A percentile compares a stretch with the other conserved stretches of the same genome.
phyloP scores from a whole-genome alignment of 2,888 invertebrate genomes.

The Luperina testacea region DNA sequence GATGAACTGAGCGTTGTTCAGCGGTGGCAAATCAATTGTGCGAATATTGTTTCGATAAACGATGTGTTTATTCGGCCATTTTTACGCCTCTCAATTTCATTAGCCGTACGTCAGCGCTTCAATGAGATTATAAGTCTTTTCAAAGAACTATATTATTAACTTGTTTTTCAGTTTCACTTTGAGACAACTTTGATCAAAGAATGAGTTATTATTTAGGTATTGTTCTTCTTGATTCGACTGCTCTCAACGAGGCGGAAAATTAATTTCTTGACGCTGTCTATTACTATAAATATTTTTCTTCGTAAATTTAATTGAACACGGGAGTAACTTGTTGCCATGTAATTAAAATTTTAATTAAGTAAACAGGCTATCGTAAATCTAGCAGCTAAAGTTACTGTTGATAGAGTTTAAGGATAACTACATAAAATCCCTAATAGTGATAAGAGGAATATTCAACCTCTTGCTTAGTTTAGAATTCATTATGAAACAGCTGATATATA shows the following conservation, averaged over 20 bases:
- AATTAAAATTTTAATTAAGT: not conserved
- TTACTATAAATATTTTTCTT: not conserved
- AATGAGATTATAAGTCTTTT: constrained; percentile 34
- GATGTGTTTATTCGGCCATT: constrained; percentile 61
- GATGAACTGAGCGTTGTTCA: constrained; percentile 67
- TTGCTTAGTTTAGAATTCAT: not conserved
- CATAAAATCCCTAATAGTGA: not conserved
- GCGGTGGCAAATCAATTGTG: constrained; percentile 73
- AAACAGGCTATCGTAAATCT: not conserved
- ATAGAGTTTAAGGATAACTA: constrained; percentile 3
- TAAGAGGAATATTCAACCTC: not conserved
- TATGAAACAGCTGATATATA: not conserved
- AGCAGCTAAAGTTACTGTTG: not conserved
- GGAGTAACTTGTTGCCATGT: constrained; percentile 4
- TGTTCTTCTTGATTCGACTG: not conserved
- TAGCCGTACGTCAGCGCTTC: constrained; percentile 28
- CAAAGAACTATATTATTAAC: constrained; percentile 14
- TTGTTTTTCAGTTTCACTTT: constrained; percentile 11
- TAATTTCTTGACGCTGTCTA: not conserved
- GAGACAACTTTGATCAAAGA: constrained; percentile 14
- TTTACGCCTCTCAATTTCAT: constrained; percentile 60
- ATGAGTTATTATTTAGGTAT: constrained; percentile 1
- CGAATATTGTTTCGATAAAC: constrained; percentile 72
- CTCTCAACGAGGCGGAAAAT: constrained; percentile 12
- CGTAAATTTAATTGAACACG: not conserved